Conservation (phyloP, 2,888 invertebrate genomes). For the Trachelus stipa region DNA sequence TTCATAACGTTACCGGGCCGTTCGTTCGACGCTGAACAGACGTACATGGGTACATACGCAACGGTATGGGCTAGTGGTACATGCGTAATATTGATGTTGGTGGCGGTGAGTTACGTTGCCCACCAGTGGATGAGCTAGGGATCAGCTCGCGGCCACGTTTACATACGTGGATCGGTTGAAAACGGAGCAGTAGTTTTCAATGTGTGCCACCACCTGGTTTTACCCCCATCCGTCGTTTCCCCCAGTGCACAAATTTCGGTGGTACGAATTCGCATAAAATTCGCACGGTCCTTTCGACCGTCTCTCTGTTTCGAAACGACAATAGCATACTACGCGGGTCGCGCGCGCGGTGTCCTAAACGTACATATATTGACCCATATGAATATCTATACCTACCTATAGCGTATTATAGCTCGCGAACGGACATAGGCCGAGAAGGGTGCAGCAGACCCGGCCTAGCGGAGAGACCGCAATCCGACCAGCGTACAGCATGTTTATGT, state of each 20-base stretch:
- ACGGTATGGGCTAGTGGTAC: not conserved
- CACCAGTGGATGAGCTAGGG: conserved; percentile 35
- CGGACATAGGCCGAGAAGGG: conserved; percentile 1
- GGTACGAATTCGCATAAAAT: not conserved
- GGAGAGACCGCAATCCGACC: conserved; percentile 55
- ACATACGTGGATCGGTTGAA: conserved; percentile 27
- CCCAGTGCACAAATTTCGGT: not conserved
- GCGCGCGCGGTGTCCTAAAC: not conserved
- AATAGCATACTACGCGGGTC: not conserved
- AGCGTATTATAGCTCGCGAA: conserved; percentile 2
- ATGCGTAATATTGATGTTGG: not conserved
- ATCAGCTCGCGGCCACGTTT: conserved; percentile 36
- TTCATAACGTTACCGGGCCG: conserved; percentile 36
- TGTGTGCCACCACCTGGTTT: not conserved
- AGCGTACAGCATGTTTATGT: conserved; percentile 63
- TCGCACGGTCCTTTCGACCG: conserved; percentile 1
- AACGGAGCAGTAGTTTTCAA: not conserved
- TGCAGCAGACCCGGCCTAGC: conserved; percentile 16
- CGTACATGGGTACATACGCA: not conserved
- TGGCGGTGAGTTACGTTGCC: not conserved
- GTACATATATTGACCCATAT: not conserved
- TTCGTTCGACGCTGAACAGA: conserved; percentile 8
- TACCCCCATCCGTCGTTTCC: not conserved
- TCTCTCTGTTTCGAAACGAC: not conserved
- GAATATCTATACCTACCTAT: not conserved